A percentile compares a stretch with the other conserved stretches of the same genome.
Conservation (phyloP, 1,140 invertebrate species). For the honey bee (Apis mellifera) region DNA sequence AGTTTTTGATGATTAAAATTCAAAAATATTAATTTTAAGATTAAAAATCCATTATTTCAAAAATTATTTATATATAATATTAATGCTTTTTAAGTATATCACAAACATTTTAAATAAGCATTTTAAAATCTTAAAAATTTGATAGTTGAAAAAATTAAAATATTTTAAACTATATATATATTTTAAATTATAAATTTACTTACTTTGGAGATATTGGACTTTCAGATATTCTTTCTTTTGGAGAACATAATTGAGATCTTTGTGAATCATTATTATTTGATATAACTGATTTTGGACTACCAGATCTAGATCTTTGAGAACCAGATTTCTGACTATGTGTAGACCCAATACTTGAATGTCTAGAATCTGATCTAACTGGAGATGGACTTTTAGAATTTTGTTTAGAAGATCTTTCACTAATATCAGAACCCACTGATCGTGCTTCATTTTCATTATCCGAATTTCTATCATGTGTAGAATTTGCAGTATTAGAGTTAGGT, state of each 20-base stretch:
- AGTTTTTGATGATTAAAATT: too few relatives aligned
- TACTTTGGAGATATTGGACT: conserved; percentile 66
- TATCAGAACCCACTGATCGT: conserved; percentile 66
- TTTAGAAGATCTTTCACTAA: conserved; percentile 72
- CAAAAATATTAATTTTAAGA: too few relatives aligned
- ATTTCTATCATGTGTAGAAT: conserved; percentile 62
- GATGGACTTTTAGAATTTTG: conserved; percentile 71
- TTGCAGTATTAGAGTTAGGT: conserved; percentile 66
- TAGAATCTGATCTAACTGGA: conserved; percentile 68
- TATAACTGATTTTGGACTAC: conserved; percentile 67
- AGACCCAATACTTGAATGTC: conserved; percentile 73
- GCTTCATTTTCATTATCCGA: conserved; percentile 69
- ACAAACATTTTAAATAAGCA: too few relatives aligned
- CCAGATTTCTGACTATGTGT: conserved; percentile 68
- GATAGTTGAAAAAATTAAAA: too few relatives aligned
- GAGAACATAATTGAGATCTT: conserved; percentile 65
- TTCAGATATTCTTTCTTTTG: conserved; percentile 65
- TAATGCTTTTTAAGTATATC: too few relatives aligned
- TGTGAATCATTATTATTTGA: conserved; percentile 76
- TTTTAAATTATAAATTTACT: conserved; percentile 18
- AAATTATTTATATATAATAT: too few relatives aligned
- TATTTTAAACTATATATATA: too few relatives aligned
- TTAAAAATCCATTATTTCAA: too few relatives aligned
- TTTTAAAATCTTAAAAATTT: too few relatives aligned
- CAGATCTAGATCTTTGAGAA: conserved; percentile 72